Evolutionary conservation across 2,797 vertebrate genomes (phyloP).

Genomic region (Emys orbicularis): DNA sequence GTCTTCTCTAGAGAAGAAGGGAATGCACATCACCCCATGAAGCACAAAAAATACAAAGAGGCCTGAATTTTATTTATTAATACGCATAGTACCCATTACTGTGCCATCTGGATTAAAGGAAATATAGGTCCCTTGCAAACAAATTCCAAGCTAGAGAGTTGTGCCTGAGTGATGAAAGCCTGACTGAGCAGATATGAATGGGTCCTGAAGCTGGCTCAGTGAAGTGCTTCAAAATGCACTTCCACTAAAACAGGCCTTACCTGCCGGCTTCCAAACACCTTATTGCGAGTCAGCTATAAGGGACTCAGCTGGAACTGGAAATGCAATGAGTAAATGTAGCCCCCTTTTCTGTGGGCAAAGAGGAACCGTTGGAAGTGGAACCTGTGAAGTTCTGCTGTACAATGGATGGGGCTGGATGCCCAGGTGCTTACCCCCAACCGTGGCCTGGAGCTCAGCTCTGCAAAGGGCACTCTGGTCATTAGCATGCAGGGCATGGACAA

Average conservation of each 20-base stretch:
- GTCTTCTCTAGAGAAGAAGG: background rate
- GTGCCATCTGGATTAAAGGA: background rate
- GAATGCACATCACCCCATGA: background rate
- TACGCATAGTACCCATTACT: accelerated
- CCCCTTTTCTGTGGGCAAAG: background rate
- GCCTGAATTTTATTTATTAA: accelerated
- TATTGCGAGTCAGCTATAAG: background rate
- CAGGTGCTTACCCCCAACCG: background rate
- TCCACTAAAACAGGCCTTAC: background rate
- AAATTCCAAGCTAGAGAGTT: background rate
- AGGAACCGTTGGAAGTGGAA: background rate
- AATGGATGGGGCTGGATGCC: background rate
- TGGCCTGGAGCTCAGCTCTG: background rate
- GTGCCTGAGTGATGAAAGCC: background rate
- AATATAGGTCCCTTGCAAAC: background rate
- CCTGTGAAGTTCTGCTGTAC: background rate
- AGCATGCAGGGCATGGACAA: background rate
- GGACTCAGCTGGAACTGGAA: background rate
- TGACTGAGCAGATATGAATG: background rate
- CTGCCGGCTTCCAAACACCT: background rate
- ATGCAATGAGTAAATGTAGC: background rate
- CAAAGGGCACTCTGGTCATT: background rate
- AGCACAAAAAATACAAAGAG: accelerated
- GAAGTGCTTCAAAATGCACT: background rate
- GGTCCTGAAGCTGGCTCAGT: background rate